Base-by-base conservation (phyloP, 2,888 invertebrate genomes). In the Macrosoma leucophasiata region DNA sequence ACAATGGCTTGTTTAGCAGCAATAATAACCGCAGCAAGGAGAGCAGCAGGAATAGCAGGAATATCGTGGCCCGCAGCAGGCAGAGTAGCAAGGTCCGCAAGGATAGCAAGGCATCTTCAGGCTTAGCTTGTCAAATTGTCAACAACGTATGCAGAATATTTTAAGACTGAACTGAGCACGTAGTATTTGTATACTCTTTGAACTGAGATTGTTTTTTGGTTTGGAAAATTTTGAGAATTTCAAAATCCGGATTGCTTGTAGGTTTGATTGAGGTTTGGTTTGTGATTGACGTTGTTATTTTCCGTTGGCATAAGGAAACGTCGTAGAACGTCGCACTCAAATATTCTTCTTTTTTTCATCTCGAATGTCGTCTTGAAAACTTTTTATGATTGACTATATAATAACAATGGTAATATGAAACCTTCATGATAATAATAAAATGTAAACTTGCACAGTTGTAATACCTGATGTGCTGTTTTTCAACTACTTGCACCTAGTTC, bases 81-180 rank as follows among this genome's bases (percentile, higher is more conserved):
- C 52, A 13, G 49, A 42, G 40, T 50, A 64, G 1, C 48, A 44
- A 1, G 36, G 37, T 29, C 48, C 45, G 38, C 61, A 60, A 31
- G 63, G 60, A 33, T 58, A 58, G 58, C 64, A 62, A 67, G 69
- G 69, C 69, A 54, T 54, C 33, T 41, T 50, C 6, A 13, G 20
- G 5, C 7, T 15, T 21, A n/a, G 17, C 17, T n/a, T n/a, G n/a
- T n/a, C n/a, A n/a, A n/a, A n/a, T 21, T 21, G 7, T 9, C 6
- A 7, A n/a, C n/a, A n/a, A n/a, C n/a, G n/a, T n/a, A n/a, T n/a
- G n/a, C n/a, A n/a, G n/a, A n/a, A 9, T 30, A 13, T 26, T 14
- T 25, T 15, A 20, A 12, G 10, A 26, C 30, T 29, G 24, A 30
- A 26, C 12, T 13, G 21, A 17, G 4, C 10, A 23, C 29, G 24